phyloP scores from a whole-genome alignment of 1,140 invertebrate genomes.

The Zaprionus taronus region DNA sequence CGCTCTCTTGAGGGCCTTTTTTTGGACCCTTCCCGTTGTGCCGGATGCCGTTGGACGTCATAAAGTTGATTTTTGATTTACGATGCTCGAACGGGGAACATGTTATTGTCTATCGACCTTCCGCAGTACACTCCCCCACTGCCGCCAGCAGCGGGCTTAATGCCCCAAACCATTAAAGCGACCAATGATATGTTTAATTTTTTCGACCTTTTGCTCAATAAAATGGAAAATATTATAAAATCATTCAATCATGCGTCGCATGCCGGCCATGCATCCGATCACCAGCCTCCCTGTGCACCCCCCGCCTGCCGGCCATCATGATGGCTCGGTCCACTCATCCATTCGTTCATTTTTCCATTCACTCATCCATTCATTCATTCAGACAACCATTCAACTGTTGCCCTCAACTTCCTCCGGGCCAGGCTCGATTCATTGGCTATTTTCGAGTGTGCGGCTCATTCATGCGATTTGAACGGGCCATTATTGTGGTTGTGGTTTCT shows the following conservation, averaged over 20 bases:
- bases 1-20: conserved; percentile 18
- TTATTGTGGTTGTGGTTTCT: conserved; percentile 44
- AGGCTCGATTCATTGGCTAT: conserved; percentile 7
- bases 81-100: conserved; percentile 57
- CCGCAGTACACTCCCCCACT: neutral
- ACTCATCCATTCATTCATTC: neutral
- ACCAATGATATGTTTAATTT: conserved; percentile 68
- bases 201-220: conserved; percentile 53
- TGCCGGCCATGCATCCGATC: conserved; percentile 40
- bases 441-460: conserved; percentile 59
- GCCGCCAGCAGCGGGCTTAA: neutral
- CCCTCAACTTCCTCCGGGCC: neutral
- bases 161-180: conserved; percentile 33
- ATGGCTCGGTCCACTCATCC: neutral
- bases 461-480: conserved; percentile 63
- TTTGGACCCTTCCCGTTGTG: neutral
- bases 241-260: conserved; percentile 73
- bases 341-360: conserved; percentile 1
- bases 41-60: conserved; percentile 28
- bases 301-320: too few relatives aligned
- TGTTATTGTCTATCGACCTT: conserved; percentile 58
- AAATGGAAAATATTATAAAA: conserved; percentile 74
- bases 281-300: too few relatives aligned
- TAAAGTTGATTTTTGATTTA: conserved; percentile 70
- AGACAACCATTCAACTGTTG: conserved; percentile 14